Conservation (phyloP, 2,888 invertebrate genomes). For the Falcaria lacertinaria region DNA sequence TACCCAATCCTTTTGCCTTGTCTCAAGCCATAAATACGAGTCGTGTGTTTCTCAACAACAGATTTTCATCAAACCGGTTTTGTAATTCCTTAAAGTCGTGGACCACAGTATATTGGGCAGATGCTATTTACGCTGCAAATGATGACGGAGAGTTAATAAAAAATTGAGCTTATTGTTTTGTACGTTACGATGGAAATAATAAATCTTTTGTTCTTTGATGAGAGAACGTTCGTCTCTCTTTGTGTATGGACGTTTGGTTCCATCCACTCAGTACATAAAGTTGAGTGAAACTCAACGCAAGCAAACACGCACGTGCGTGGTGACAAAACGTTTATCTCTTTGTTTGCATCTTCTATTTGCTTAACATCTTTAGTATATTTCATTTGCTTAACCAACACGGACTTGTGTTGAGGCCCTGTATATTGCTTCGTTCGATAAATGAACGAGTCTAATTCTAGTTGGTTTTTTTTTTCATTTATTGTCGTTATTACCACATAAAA, state of each 20-base stretch:
- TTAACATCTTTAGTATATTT: constrained; percentile 36
- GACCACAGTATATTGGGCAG: constrained; percentile 27
- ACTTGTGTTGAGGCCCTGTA: constrained; percentile 10
- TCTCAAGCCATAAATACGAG: constrained; percentile 19
- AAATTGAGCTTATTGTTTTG: constrained; percentile 24
- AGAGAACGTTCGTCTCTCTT: constrained; percentile 12
- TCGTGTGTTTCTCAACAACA: constrained; percentile 32
- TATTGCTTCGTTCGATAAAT: too few species aligned
- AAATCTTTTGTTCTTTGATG: constrained; percentile 23
- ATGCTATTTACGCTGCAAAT: constrained; percentile 40
- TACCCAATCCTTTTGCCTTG: constrained; percentile 21
- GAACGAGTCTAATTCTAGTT: too few species aligned
- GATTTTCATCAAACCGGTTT: constrained; percentile 40
- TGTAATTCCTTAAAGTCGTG: constrained; percentile 32
- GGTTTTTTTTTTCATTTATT: too few species aligned
- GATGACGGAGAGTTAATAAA: constrained; percentile 28
- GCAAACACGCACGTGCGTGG: constrained; percentile 59
- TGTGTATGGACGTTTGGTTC: constrained; percentile 26
- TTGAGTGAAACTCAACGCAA: constrained; percentile 27
- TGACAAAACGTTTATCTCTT: constrained; percentile 52
- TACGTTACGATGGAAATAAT: constrained; percentile 21
- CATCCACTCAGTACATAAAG: constrained; percentile 15
- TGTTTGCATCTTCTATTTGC: constrained; percentile 45
- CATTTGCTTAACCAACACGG: constrained; percentile 17
- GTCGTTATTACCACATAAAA: constrained; percentile 6